Conservation (phyloP, 2,113 vertebrate species). For the Pachypanchax playfairii region DNA sequence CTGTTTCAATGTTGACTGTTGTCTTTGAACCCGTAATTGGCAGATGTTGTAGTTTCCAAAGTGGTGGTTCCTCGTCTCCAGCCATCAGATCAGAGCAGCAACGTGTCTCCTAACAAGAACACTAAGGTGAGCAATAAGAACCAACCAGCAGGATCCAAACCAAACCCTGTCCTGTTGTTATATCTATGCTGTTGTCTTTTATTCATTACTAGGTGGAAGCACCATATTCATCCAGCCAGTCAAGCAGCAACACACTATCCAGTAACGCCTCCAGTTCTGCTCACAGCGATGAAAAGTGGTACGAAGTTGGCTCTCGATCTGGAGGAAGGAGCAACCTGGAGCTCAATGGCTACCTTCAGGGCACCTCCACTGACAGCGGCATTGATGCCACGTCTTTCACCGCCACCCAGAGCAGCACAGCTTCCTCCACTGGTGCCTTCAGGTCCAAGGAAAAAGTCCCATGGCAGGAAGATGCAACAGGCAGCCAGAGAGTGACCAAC, state of each 20-base stretch:
- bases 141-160: not conserved
- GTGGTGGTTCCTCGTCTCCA: slow-evolving; percentile 85
- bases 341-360: slow-evolving; percentile 90
- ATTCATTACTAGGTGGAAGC: slow-evolving; percentile 80
- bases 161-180: not conserved
- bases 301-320: slow-evolving; percentile 83
- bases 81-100: slow-evolving; percentile 86
- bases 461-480: slow-evolving; percentile 87
- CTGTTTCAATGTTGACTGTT: not conserved
- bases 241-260: slow-evolving; percentile 95
- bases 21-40: not conserved
- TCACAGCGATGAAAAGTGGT: slow-evolving; percentile 97
- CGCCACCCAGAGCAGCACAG: slow-evolving; percentile 85
- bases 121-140: slow-evolving; percentile 83
- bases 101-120: slow-evolving; percentile 89
- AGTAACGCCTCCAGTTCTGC: slow-evolving; percentile 93
- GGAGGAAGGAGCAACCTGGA: slow-evolving; percentile 86
- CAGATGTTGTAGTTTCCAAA: slow-evolving; percentile 83
- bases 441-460: slow-evolving; percentile 82
- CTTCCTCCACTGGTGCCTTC: slow-evolving; percentile 77
- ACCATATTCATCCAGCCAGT: slow-evolving; percentile 95
- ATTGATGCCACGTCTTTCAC: slow-evolving; percentile 93
- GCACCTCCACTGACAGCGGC: slow-evolving; percentile 90
- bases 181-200: not conserved
- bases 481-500: slow-evolving; percentile 78